A percentile compares a stretch with the other conserved stretches of the same genome.
Evolutionary conservation across 1,140 invertebrate genomes (phyloP).

Genomic region (Eupristina koningsbergeri): DNA sequence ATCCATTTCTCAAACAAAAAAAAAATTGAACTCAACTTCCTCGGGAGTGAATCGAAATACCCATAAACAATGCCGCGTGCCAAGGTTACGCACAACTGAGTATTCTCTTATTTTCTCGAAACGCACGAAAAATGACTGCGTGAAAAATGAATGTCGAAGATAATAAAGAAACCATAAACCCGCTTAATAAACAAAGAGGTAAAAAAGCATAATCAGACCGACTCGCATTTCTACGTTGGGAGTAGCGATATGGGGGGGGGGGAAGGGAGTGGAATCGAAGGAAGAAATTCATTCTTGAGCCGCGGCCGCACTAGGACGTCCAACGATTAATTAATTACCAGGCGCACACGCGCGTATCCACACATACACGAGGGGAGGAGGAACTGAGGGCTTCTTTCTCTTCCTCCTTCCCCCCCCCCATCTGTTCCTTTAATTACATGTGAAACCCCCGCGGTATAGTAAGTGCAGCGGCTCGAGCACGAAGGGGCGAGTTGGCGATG

Average conservation of each 20-base stretch:
- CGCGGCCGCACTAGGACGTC: conserved; percentile 34
- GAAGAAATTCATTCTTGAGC: conserved; percentile 45
- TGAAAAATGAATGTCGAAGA: conserved; percentile 27
- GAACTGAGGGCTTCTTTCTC: too few species aligned
- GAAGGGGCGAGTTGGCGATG: conserved; percentile 32
- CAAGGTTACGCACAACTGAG: neutral
- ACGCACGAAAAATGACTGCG: conserved; percentile 14
- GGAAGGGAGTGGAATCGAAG: conserved; percentile 21
- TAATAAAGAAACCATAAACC: conserved; percentile 39
- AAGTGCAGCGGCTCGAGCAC: conserved; percentile 10
- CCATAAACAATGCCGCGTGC: neutral
- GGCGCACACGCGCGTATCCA: conserved; percentile 10
- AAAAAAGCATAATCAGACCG: conserved; percentile 9
- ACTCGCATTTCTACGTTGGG: neutral
- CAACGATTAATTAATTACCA: conserved; percentile 60
- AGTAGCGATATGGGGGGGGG: neutral
- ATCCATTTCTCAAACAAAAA: conserved; percentile 9
- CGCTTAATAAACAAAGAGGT: conserved; percentile 16
- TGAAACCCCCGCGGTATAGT: conserved; percentile 51
- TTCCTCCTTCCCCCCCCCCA: neutral
- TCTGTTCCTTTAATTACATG: conserved; percentile 57
- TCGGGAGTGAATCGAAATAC: neutral
- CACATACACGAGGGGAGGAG: neutral
- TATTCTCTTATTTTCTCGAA: conserved; percentile 36
- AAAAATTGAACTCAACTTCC: neutral